Percentiles rank a stretch among this genome's conserved stretches.
Evolutionary conservation across 2,113 vertebrate genomes (phyloP).

Genomic region (Stigmatopora argus): DNA sequence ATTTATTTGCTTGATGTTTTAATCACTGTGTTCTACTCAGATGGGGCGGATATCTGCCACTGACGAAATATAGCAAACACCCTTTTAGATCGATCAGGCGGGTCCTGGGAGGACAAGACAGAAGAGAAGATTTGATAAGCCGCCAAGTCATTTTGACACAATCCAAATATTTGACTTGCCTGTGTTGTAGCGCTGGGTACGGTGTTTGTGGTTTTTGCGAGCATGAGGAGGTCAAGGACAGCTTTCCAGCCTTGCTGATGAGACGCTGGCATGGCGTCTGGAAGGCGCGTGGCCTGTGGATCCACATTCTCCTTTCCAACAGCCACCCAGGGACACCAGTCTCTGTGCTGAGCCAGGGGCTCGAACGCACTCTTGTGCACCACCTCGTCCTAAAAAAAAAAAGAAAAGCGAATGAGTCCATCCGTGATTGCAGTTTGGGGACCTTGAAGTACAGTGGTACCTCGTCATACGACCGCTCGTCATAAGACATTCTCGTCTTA

Average conservation of each 20-base stretch:
- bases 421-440: neutral
- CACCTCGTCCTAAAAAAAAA: conserved; percentile 71
- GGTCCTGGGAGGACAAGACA: conserved; percentile 65
- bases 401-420: neutral
- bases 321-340: conserved; percentile 93
- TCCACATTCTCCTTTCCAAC: conserved; percentile 46
- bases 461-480: too few species aligned
- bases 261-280: conserved; percentile 17
- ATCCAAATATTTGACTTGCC: conserved; percentile 28
- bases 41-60: conserved; percentile 78
- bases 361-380: conserved; percentile 77
- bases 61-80: conserved; percentile 92
- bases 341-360: conserved; percentile 85
- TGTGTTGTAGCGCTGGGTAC: conserved; percentile 51
- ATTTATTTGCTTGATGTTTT: conserved; percentile 11
- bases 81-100: conserved; percentile 85
- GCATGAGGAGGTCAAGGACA: conserved; percentile 74
- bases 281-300: conserved; percentile 18
- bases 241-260: conserved; percentile 79
- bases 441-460: neutral
- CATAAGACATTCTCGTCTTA: too few species aligned
- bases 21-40: conserved; percentile 54
- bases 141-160: neutral
- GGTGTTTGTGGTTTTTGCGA: conserved; percentile 64
- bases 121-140: neutral